Evolutionary conservation across 2,888 invertebrate species (phyloP).

Genomic region (Lochmaea crataegi): DNA sequence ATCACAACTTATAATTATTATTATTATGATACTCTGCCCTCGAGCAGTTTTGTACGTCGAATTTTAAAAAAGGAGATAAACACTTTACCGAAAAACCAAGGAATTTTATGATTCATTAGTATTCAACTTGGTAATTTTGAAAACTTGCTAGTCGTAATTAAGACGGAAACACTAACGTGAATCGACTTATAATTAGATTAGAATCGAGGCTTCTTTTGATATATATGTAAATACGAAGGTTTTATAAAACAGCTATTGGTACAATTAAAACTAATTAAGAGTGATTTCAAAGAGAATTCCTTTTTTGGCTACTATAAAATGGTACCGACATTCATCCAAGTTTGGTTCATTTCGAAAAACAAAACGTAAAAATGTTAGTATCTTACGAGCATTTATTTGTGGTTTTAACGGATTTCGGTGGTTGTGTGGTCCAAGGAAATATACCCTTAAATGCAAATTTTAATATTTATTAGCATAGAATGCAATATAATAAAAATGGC

Average conservation of each 20-base stretch:
- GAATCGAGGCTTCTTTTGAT: conserved; percentile 5
- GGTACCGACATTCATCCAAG: background rate
- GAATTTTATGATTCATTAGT: conserved; percentile 8
- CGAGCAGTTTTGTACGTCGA: background rate
- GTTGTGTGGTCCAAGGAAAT: too few relatives aligned
- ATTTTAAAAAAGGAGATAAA: conserved; percentile 11
- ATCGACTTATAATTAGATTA: background rate
- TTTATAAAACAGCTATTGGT: background rate
- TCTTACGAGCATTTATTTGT: too few relatives aligned
- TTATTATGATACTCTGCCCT: background rate
- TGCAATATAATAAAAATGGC: too few relatives aligned
- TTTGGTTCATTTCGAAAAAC: background rate
- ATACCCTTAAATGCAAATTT: too few relatives aligned
- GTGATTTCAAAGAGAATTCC: background rate
- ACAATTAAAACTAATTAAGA: conserved; percentile 9
- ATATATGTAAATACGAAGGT: conserved; percentile 5
- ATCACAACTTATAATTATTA: background rate
- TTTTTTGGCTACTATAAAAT: background rate
- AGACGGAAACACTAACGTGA: conserved; percentile 12
- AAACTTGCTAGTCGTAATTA: conserved; percentile 12
- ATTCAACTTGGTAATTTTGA: conserved; percentile 9
- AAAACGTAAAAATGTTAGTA: background rate
- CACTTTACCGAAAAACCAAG: background rate
- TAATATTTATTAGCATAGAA: too few relatives aligned
- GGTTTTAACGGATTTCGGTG: too few relatives aligned